Base-by-base conservation (phyloP, 2,888 invertebrate species). In the Unio pictorum region DNA sequence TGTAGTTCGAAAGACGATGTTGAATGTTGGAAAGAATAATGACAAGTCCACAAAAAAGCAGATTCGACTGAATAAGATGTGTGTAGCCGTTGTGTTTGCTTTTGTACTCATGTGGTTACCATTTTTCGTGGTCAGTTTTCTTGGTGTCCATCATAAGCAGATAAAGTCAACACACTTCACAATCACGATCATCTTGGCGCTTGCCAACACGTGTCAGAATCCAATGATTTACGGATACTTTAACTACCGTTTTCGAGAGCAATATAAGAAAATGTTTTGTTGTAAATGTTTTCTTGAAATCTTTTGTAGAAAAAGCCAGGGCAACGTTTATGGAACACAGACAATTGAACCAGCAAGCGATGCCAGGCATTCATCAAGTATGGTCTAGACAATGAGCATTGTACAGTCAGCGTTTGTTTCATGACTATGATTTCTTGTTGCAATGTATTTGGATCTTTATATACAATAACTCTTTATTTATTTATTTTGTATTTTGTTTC, bases 161-260 rank as follows among this genome's bases (percentile, higher is more conserved):
- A 79, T 82, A 11, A 80, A 80, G 26, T 82, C 82, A 3, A 79
- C 78, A 4, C 78, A 82, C 60, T 81, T 82, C 66, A 81, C 80
- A 26, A 66, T 72, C 55, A 79, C 82, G 11, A 71, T 82, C 28
- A 81, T 78, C 55, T 54, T 82, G 54, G 79, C 81, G 1, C 73
- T 80, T n/a, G 64, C 74, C 7, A 82, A 79, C 66, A 78, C 80
- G 6, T 79, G 81, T 60, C 72, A 75, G 58, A 82, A 82, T 66
- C 82, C 82, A n/a, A n/a, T 82, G 11, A 68, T 82, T 34, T 82
- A 82, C 69, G 82, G 82, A 55, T 81, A 80, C 69, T 82, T 82
- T 63, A 82, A 82, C 67, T 71, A 71, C 20, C 72, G 75, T 58
- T 75, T 80, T 56, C 30, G 80, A 28, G 73, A 73, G 55, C 81